These are phyloP conservation scores for Astreopora myriophthalma DNA, from an alignment of 64 coral and sea anemone species.

Conservation along the genomic window DNA sequence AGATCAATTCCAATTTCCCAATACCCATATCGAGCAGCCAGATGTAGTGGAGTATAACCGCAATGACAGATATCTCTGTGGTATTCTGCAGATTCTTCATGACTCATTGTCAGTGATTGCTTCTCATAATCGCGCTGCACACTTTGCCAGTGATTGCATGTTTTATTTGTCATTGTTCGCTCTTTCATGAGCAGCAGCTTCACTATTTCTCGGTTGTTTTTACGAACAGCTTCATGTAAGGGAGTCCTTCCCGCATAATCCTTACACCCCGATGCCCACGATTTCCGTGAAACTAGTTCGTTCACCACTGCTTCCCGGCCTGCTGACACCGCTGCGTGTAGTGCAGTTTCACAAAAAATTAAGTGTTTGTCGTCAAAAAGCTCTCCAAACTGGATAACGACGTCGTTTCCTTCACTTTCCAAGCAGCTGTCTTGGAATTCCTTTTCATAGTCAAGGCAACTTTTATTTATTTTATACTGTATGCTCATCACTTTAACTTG, in stretches of 20 bases:
- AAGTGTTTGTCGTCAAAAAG: conserved; percentile 10
- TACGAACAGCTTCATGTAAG: conserved; percentile 28
- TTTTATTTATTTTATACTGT: neutral
- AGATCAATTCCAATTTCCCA: neutral
- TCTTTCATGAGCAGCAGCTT: neutral
- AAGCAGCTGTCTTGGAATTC: neutral
- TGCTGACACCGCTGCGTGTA: neutral
- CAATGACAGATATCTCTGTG: conserved; percentile 3
- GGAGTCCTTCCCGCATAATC: conserved; percentile 59
- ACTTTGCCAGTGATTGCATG: neutral
- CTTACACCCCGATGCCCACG: neutral
- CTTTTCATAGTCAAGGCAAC: neutral
- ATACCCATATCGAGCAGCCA: conserved; percentile 4
- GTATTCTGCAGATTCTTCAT: neutral
- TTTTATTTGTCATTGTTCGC: neutral
- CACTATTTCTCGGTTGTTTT: conserved; percentile 2
- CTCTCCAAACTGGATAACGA: neutral
- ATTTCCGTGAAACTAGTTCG: neutral
- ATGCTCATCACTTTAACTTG: neutral
- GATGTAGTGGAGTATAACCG: conserved; percentile 21
- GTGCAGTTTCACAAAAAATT: conserved; percentile 39
- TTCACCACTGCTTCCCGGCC: neutral
- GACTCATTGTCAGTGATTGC: neutral
- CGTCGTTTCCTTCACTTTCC: neutral
- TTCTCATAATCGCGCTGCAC: neutral